Percentiles rank a stretch among this genome's conserved stretches.
Evolutionary conservation across 2,113 vertebrate species (phyloP).

Genomic region (Meleagris gallopavo): DNA sequence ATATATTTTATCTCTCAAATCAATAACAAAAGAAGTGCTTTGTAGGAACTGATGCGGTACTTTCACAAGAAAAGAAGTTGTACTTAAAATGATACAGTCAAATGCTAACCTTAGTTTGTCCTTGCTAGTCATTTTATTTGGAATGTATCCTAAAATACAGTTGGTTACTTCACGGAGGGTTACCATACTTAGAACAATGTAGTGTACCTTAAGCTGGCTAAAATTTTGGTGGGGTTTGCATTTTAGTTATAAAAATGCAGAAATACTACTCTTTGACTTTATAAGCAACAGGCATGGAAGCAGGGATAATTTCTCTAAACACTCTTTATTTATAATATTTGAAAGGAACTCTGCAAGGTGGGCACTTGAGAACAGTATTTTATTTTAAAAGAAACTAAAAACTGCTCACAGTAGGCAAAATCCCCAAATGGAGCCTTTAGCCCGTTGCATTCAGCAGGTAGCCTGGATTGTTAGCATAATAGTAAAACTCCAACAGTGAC

Average conservation of each 20-base stretch:
- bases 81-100: constrained; percentile 15
- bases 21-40: constrained; percentile 62
- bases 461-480: constrained; percentile 65
- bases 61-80: constrained; percentile 53
- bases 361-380: constrained; percentile 8
- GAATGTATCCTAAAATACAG: constrained; percentile 6
- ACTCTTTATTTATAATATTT: constrained; percentile 1
- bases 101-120: constrained; percentile 39
- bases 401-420: constrained; percentile 67
- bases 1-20: constrained; percentile 70
- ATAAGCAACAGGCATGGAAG: not conserved
- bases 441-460: constrained; percentile 41
- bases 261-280: constrained; percentile 2
- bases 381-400: constrained; percentile 57
- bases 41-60: constrained; percentile 58
- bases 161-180: not conserved
- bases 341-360: constrained; percentile 16
- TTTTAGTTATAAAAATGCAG: not conserved
- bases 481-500: constrained; percentile 65
- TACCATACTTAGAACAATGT: not conserved
- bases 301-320: constrained; percentile 37
- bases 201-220: not conserved
- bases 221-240: not conserved
- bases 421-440: constrained; percentile 50
- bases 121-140: constrained; percentile 37